These are phyloP conservation scores for Holacanthus passer DNA, from an alignment of 2,113 vertebrate genomes.

Conservation along the genomic window DNA sequence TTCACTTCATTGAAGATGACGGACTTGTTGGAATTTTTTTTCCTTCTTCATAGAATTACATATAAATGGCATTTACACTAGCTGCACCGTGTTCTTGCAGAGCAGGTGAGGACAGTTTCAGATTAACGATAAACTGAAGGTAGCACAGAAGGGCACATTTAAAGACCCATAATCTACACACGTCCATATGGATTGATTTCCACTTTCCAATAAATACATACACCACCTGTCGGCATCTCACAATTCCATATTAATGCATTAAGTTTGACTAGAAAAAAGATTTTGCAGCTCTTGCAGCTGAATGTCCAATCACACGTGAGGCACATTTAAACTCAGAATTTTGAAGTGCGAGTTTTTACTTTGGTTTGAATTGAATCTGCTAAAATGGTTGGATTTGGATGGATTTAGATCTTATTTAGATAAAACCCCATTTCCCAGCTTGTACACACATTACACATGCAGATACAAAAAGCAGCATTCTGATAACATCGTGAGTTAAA, in stretches of 20 bases:
- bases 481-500: slow-evolving; percentile 6
- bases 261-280: slow-evolving; percentile 4
- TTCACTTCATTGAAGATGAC: neutral
- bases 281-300: too few species aligned
- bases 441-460: slow-evolving; percentile 17
- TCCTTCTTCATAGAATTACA: neutral
- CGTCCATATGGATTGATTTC: neutral
- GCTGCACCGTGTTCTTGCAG: neutral
- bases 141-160: slow-evolving; percentile 1
- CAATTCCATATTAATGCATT: neutral
- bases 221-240: neutral
- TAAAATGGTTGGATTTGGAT: neutral
- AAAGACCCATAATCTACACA: slow-evolving; percentile 2
- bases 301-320: neutral
- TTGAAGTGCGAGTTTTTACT: neutral
- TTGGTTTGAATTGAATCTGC: slow-evolving; percentile 20
- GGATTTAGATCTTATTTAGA: slow-evolving; percentile 33
- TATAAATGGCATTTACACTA: neutral
- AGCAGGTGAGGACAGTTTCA: neutral
- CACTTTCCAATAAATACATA: neutral
- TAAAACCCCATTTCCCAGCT: neutral
- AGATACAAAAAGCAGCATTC: slow-evolving; percentile 15
- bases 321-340: neutral
- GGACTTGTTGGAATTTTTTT: neutral
- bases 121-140: neutral